phyloP scores from a whole-genome alignment of 2,113 vertebrate species.

The Sturnus vulgaris region DNA sequence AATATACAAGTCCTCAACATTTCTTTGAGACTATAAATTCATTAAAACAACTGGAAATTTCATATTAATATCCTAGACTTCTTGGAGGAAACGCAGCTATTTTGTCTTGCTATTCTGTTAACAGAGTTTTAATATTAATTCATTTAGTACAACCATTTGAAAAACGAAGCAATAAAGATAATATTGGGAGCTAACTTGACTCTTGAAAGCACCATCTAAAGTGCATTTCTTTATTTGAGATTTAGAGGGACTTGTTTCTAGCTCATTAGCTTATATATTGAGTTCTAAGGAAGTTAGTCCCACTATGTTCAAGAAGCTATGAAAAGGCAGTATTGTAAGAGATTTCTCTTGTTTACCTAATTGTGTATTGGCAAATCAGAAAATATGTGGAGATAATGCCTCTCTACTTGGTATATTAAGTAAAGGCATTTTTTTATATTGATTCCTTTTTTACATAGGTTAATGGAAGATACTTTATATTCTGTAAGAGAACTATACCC shows the following conservation, averaged over 20 bases:
- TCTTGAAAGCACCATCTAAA: not conserved
- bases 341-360: not conserved
- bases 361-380: not conserved
- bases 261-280: not conserved
- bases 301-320: not conserved
- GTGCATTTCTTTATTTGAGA: not conserved
- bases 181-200: not conserved
- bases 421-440: not conserved
- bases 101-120: not conserved
- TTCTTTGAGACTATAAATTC: not conserved
- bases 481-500: not conserved
- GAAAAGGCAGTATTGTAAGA: not conserved
- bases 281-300: not conserved
- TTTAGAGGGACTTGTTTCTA: not conserved
- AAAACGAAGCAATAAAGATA: not conserved
- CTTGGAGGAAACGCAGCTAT: not conserved
- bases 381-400: not conserved
- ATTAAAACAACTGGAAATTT: not conserved
- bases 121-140: not conserved
- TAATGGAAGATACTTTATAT: not conserved
- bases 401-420: not conserved
- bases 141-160: not conserved
- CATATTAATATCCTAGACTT: not conserved
- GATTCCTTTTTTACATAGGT: not conserved
- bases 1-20: not conserved